Evolutionary conservation across 2,797 vertebrate species (phyloP), one percentile per base, ranked within the genome.

Genomic region (Glossophaga mutica): DNA sequence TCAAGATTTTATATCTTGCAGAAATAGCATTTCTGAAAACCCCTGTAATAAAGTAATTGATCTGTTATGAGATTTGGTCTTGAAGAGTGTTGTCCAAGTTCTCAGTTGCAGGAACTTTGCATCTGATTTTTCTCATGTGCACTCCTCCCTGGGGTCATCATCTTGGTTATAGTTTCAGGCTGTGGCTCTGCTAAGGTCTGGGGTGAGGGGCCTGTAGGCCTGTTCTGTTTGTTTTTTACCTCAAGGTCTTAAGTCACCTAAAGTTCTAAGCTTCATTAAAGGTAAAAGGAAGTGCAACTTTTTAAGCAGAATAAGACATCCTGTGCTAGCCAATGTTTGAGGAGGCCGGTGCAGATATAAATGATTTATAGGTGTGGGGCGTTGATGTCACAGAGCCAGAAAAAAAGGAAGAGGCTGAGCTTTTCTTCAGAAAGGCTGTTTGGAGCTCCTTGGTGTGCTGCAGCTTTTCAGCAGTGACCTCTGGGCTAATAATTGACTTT

Each of bases 191-290:
- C 77, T 68, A 1, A 77, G 74, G 77, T 59, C n/a, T 79, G 89
- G 9, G 9, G 2, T 71, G 48, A 4, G 8, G 44, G 81, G 84
- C 71, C 81, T 87, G 5, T 42, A 14, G 29, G 55, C n/a, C 19
- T 16, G 0, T 90, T 90, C 93, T 0, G 0, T 52, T 57, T 22
- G 70, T 92, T 93, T 94, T 92, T 92, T 84, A 57, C 88, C 78
- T 96, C 42, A 65, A 94, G 74, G 26, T 97, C 97, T 89, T 95
- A 94, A 88, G 97, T 90, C 67, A 87, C 68, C 46, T 92, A 95
- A 91, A 93, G 93, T 95, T 97, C 39, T 88, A 65, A 96, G 22
- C 74, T 62, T 92, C 94, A 62, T 22, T 19, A 34, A 90, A 90
- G 89, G 86, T 85, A 89, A 88, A 83, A 34, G 44, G 8, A 62